Evolutionary conservation across 2,113 vertebrate species (phyloP).

Genomic region (Meriones unguiculatus): DNA sequence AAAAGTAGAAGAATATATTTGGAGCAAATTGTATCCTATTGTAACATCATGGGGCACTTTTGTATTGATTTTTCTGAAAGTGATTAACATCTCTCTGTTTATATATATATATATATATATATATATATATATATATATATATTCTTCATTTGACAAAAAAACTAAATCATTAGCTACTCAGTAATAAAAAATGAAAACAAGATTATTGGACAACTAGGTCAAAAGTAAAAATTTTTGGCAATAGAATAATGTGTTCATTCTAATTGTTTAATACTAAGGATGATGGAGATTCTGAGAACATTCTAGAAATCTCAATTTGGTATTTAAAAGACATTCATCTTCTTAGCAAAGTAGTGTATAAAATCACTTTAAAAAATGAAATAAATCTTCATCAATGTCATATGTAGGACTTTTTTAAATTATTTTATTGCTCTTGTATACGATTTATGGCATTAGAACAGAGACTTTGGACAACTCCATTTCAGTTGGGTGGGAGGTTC

Average conservation of each 20-base stretch:
- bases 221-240: background rate
- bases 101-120: background rate
- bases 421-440: background rate
- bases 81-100: background rate
- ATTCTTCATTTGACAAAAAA: conserved; percentile 1
- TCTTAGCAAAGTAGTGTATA: background rate
- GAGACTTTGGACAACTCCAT: background rate
- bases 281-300: background rate
- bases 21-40: background rate
- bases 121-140: too few relatives aligned
- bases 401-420: background rate
- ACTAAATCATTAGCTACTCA: background rate
- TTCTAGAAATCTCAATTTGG: background rate
- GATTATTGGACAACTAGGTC: background rate
- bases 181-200: conserved; percentile 19
- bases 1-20: background rate
- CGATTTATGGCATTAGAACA: background rate
- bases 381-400: background rate
- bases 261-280: background rate
- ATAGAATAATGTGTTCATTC: conserved; percentile 11
- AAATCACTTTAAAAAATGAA: background rate
- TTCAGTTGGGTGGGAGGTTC: background rate
- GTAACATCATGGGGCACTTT: background rate
- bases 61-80: background rate
- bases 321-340: background rate